These are phyloP conservation scores for Prietella phreatophila DNA, from an alignment of 2,113 vertebrate species.

Conservation along the genomic window DNA sequence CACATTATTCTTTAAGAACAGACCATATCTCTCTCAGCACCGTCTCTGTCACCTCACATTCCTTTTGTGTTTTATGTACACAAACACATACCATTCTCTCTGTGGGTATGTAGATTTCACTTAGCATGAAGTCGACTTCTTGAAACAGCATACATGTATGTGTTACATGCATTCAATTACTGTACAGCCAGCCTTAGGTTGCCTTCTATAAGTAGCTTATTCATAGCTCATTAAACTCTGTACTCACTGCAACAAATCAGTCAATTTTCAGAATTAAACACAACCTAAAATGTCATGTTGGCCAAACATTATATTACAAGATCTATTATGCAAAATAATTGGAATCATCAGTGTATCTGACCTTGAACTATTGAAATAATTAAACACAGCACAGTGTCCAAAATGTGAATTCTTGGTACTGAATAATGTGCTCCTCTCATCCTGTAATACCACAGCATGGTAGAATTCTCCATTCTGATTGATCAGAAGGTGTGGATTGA, in stretches of 20 bases:
- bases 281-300: conserved; percentile 28
- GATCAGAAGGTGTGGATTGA: background rate
- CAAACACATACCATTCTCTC: background rate
- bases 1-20: conserved; percentile 44
- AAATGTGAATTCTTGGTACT: conserved; percentile 14
- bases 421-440: conserved; percentile 11
- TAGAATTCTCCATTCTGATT: background rate
- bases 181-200: background rate
- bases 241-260: background rate
- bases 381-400: conserved; percentile 2
- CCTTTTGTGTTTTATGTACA: conserved; percentile 20
- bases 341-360: conserved; percentile 9
- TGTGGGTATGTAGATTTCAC: background rate
- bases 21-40: background rate
- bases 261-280: conserved; percentile 22
- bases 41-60: background rate
- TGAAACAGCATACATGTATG: background rate
- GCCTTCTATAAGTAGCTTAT: background rate
- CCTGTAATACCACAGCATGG: background rate
- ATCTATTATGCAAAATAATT: conserved; percentile 34
- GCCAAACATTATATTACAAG: conserved; percentile 14
- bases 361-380: conserved; percentile 37
- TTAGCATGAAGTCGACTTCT: background rate
- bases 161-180: conserved; percentile 4
- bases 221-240: background rate